Evolutionary conservation across 2,888 invertebrate genomes (phyloP).

Genomic region (Rutpela maculata): DNA sequence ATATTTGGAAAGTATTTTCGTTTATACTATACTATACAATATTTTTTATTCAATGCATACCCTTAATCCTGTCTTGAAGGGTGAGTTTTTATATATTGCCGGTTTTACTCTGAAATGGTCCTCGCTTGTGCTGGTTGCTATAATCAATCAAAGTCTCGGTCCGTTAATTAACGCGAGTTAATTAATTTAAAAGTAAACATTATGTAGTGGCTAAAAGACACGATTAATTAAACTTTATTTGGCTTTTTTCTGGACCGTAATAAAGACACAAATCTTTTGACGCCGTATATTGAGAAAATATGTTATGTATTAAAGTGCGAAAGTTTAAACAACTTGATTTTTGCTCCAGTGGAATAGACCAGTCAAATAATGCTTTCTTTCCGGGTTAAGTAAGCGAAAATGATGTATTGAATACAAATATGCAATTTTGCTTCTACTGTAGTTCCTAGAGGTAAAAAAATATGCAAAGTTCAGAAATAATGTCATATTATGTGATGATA

Average conservation of each 20-base stretch:
- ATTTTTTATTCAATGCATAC: background rate
- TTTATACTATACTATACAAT: background rate
- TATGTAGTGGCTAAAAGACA: slow-evolving; percentile 7
- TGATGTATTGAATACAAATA: too few relatives aligned
- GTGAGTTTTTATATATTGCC: background rate
- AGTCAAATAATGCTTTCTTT: too few relatives aligned
- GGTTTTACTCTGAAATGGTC: background rate
- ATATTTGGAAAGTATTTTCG: too few relatives aligned
- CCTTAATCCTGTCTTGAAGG: background rate
- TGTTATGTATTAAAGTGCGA: background rate
- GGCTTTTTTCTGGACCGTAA: background rate
- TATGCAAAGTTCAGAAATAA: too few relatives aligned
- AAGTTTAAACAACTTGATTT: background rate
- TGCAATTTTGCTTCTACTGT: too few relatives aligned
- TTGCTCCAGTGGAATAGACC: background rate
- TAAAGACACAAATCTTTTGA: slow-evolving; percentile 2
- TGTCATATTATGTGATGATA: too few relatives aligned
- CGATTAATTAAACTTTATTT: slow-evolving; percentile 1
- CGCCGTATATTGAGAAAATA: background rate
- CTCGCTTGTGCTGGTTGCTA: background rate
- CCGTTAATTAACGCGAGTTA: slow-evolving; percentile 4
- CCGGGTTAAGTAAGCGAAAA: too few relatives aligned
- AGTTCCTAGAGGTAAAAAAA: too few relatives aligned
- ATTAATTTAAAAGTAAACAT: slow-evolving; percentile 7
- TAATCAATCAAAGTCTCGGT: slow-evolving; percentile 4